Evolutionary conservation across 2,888 invertebrate species (phyloP), one percentile per base, ranked within the genome.

Genomic region (Agonum fuliginosum): DNA sequence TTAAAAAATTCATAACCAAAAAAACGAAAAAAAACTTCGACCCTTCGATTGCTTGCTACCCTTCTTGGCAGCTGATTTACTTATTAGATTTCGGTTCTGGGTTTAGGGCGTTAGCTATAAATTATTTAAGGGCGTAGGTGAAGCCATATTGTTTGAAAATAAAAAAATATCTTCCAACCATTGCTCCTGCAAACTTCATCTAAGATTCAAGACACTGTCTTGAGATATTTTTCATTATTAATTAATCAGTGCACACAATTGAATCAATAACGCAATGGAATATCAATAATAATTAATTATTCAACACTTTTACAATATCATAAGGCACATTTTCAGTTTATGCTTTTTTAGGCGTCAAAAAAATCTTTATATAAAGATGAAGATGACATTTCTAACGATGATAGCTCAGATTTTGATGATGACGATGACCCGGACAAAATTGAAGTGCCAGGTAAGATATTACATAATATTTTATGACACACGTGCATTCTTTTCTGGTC

Each of bases 391-490:
- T 86, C 84, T 78, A 84, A 86, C 78, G 88, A 89, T 78, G 89
- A 90, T 81, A 88, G 90, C 79, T 90, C 90, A 43, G 91, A 95
- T 85, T 95, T 95, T 83, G 95, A 94, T 85, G 95, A 95, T 83
- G 95, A 95, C 86, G 95, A 95, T 82, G 96, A 96, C 89, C 96
- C 96, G 77, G 96, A 96, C 86, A 95, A 94, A 88, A 93, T 95
- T 87, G 95, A 95, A 91, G 95, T 96, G 51, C 96, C 96, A 86
- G 96, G 95, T 94, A 87, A 86, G 20, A 37, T 37, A 10, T 65
- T 37, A 3, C 71, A n/a, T n/a, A n/a, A n/a, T n/a, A n/a, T n/a
- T n/a, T n/a, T n/a, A n/a, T n/a, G n/a, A n/a, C n/a, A n/a, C n/a
- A n/a, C n/a, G n/a, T n/a, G n/a, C n/a, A n/a, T n/a, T n/a, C n/a